Conservation (phyloP, 1,140 invertebrate genomes). For the Eumaeus atala region DNA sequence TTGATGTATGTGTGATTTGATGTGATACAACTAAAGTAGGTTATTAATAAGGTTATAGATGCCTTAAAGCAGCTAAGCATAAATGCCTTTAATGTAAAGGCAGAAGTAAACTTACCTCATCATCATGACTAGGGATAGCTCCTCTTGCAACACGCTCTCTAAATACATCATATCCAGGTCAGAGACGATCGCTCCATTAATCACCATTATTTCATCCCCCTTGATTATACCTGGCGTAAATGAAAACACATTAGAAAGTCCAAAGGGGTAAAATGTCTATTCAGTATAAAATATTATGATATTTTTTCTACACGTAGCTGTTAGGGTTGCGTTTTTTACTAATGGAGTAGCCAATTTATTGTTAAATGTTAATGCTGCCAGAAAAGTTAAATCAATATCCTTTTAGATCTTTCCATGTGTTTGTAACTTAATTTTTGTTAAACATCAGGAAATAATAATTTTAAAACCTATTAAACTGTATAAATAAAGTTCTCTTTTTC, state of each 20-base stretch:
- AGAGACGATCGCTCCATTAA: slow-evolving; percentile 97
- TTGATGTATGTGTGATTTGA: no score
- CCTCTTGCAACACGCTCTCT: slow-evolving; percentile 95
- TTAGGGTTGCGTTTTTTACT: no score
- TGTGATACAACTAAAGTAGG: no score
- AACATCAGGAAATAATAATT: no score
- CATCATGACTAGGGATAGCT: slow-evolving; percentile 96
- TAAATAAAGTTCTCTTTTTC: no score
- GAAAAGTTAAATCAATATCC: no score
- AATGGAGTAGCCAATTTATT: no score
- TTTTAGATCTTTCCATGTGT: no score
- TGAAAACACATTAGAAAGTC: slow-evolving; percentile 33
- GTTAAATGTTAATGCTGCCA: no score
- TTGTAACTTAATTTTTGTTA: no score
- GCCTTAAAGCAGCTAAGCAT: background rate
- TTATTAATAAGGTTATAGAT: no score
- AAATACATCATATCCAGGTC: slow-evolving; percentile 99
- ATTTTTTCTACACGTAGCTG: background rate
- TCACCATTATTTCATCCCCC: slow-evolving; percentile 98
- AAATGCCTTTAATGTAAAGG: slow-evolving; percentile 3
- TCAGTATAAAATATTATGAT: background rate
- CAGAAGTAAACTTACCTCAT: slow-evolving; percentile 79
- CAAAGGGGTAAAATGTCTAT: slow-evolving; percentile 2
- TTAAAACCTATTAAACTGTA: no score
- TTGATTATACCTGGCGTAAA: slow-evolving; percentile 90